Conservation (phyloP, 2,113 vertebrate genomes). For the Lophius piscatorius region DNA sequence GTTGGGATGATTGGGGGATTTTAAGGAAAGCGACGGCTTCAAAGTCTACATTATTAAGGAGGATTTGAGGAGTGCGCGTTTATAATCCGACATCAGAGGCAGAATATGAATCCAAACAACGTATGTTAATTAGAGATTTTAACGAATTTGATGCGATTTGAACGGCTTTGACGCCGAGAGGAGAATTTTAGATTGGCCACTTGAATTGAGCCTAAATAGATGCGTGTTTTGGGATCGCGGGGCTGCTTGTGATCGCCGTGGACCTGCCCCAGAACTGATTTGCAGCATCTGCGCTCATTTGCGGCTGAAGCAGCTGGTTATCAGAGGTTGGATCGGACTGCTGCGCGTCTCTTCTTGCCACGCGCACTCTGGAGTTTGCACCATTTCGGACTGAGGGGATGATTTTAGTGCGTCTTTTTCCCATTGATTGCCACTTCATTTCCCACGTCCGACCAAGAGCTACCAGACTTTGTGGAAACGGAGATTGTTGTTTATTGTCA, state of each 20-base stretch:
- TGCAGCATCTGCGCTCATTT: constrained; percentile 34
- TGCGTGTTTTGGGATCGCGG: background rate
- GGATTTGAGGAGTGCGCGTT: constrained; percentile 68
- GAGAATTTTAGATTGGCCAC: constrained; percentile 29
- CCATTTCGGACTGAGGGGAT: constrained; percentile 25
- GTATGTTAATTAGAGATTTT: constrained; percentile 65
- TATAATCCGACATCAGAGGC: constrained; percentile 70
- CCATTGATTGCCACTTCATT: constrained; percentile 25
- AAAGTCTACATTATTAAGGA: constrained; percentile 62
- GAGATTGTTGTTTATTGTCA: constrained; percentile 26
- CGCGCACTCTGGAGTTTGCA: constrained; percentile 41
- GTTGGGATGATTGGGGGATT: constrained; percentile 36
- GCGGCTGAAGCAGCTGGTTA: constrained; percentile 41
- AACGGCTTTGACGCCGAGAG: constrained; percentile 36
- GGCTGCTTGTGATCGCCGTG: constrained; percentile 26
- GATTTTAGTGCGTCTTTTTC: constrained; percentile 19
- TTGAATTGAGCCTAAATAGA: constrained; percentile 29
- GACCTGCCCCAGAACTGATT: constrained; percentile 42
- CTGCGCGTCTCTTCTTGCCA: constrained; percentile 18
- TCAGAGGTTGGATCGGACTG: constrained; percentile 34
- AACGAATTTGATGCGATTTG: constrained; percentile 50
- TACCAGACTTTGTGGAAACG: constrained; percentile 51
- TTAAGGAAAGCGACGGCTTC: constrained; percentile 53
- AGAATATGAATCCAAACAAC: constrained; percentile 65
- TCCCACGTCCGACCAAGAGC: constrained; percentile 19